Conservation (phyloP, 1,140 invertebrate species). For the Plutomurus gul region DNA sequence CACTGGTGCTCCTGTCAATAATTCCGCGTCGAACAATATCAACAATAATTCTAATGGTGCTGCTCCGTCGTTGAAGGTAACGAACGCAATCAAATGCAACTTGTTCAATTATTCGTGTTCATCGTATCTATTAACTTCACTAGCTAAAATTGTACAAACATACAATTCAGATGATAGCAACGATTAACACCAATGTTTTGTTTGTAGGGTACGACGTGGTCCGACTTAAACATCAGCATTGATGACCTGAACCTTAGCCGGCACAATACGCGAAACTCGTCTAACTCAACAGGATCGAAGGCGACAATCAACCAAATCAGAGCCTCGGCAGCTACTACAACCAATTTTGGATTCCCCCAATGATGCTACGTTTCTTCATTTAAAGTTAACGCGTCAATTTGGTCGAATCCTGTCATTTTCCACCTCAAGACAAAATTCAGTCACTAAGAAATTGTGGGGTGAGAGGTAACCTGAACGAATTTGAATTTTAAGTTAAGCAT, state of each 20-base stretch:
- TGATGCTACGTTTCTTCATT: neutral
- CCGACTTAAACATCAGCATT: conserved; percentile 48
- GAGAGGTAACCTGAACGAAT: too few species aligned
- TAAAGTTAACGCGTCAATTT: too few species aligned
- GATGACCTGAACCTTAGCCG: conserved; percentile 46
- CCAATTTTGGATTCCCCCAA: conserved; percentile 32
- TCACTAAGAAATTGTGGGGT: too few species aligned
- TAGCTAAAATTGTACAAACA: too few species aligned
- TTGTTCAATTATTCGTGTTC: neutral
- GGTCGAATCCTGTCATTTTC: too few species aligned
- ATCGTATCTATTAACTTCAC: too few species aligned
- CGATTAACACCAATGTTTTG: neutral
- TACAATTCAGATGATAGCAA: too few species aligned
- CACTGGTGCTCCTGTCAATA: conserved; percentile 2
- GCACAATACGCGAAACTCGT: neutral
- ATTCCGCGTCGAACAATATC: conserved; percentile 44
- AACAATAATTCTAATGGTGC: conserved; percentile 40
- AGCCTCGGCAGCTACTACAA: neutral
- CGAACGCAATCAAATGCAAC: neutral
- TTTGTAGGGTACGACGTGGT: conserved; percentile 53
- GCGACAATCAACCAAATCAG: conserved; percentile 49
- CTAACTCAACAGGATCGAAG: conserved; percentile 20
- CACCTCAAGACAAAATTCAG: too few species aligned
- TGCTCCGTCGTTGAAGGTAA: conserved; percentile 43
- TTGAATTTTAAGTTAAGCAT: too few species aligned